phyloP scores from a whole-genome alignment of 2,888 invertebrate species.

The Gibbula magus region DNA sequence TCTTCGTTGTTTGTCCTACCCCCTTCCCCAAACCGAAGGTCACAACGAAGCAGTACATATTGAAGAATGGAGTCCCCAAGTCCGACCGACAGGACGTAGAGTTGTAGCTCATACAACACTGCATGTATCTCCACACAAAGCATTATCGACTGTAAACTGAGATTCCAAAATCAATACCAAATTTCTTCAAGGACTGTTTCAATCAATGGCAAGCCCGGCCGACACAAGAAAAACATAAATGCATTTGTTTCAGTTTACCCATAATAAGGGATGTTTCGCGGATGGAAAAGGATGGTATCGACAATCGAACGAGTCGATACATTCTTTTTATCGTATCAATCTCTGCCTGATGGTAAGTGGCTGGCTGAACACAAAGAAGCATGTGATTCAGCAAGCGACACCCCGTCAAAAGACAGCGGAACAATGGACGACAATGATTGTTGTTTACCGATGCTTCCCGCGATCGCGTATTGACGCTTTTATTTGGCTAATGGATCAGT shows the following conservation, averaged over 20 bases:
- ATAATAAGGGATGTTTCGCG: background rate
- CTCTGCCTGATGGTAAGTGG: background rate
- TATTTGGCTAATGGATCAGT: slow-evolving; percentile 23
- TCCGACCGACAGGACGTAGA: background rate
- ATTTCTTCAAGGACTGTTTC: slow-evolving; percentile 18
- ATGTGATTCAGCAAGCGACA: slow-evolving; percentile 10
- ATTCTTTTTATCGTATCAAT: background rate
- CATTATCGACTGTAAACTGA: slow-evolving; percentile 22
- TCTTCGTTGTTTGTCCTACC: background rate
- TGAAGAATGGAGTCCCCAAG: background rate
- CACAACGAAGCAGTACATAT: background rate
- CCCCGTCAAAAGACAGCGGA: slow-evolving; percentile 15
- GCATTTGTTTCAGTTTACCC: slow-evolving; percentile 18
- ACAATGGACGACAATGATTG: slow-evolving; percentile 1
- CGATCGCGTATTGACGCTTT: slow-evolving; percentile 17
- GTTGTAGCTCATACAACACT: background rate
- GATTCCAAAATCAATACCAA: slow-evolving; percentile 15
- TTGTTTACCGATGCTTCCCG: slow-evolving; percentile 21
- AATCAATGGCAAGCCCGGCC: background rate
- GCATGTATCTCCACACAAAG: slow-evolving; percentile 13
- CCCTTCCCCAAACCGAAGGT: background rate
- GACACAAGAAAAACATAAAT: background rate
- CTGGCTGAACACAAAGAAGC: background rate
- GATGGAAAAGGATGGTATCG: background rate
- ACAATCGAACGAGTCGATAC: background rate